phyloP scores from a whole-genome alignment of 2,888 invertebrate genomes.

The Nyleta sp. region DNA sequence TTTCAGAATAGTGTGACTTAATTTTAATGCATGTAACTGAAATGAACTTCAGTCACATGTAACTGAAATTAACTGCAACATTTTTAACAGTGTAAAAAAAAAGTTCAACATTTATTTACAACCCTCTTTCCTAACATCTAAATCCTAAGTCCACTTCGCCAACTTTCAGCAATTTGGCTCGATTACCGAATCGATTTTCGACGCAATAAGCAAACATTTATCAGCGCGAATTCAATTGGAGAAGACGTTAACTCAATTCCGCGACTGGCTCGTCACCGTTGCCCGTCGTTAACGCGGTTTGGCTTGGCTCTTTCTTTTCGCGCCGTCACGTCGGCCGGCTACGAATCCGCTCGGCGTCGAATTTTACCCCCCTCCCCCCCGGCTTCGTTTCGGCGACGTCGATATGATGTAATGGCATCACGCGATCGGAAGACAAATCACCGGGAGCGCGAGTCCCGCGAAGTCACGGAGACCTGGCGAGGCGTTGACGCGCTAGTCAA shows the following conservation, averaged over 20 bases:
- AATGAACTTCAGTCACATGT: no score
- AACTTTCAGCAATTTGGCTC: background rate
- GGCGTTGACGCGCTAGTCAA: conserved; percentile 59
- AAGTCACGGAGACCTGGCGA: conserved; percentile 34
- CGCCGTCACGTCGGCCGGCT: background rate
- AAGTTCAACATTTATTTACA: no score
- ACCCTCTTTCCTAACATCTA: no score
- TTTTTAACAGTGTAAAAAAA: no score
- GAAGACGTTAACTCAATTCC: no score
- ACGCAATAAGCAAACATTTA: background rate
- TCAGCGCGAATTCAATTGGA: no score
- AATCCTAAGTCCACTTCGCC: no score
- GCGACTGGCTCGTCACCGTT: background rate
- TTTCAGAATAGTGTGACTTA: no score
- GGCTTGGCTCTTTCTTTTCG: background rate
- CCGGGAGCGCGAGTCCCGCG: conserved; percentile 42
- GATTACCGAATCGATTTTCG: background rate
- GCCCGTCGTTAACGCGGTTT: background rate
- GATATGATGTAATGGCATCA: conserved; percentile 59
- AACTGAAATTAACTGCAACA: no score
- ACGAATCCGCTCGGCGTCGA: conserved; percentile 23
- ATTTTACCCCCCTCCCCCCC: conserved; percentile 5
- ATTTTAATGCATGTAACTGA: no score
- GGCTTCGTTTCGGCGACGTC: conserved; percentile 17
- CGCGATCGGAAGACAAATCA: conserved; percentile 61